These are phyloP conservation scores for Laspeyria flexula DNA, from an alignment of 2,888 invertebrate genomes.

Conservation along the genomic window DNA sequence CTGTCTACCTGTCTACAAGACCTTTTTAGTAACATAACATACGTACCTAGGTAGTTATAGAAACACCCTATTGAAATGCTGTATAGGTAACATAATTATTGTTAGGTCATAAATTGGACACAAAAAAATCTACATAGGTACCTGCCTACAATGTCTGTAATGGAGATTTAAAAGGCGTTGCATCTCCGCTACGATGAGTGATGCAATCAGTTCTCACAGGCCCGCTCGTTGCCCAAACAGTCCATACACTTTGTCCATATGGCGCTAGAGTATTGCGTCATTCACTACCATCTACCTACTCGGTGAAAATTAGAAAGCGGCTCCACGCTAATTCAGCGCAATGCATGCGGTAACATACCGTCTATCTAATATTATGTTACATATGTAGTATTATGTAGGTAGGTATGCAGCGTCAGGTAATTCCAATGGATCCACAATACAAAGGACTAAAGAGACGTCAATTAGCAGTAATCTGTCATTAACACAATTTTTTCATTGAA, in stretches of 20 bases:
- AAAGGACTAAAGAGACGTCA: no score
- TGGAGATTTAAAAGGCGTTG: constrained; percentile 23
- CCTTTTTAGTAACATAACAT: background rate
- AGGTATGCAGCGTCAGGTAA: background rate
- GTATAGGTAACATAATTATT: no score
- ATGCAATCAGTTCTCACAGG: constrained; percentile 59
- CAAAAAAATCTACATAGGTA: background rate
- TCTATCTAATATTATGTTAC: constrained; percentile 38
- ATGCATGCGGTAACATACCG: constrained; percentile 49
- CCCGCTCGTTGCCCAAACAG: constrained; percentile 53
- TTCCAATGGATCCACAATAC: no score
- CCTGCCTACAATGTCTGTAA: constrained; percentile 13
- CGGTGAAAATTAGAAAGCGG: constrained; percentile 76
- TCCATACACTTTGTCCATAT: constrained; percentile 63
- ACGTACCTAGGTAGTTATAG: background rate
- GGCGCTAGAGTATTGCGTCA: constrained; percentile 63
- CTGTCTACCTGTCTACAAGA: background rate
- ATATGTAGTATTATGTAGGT: constrained; percentile 15
- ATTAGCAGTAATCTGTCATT: no score
- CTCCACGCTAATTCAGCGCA: constrained; percentile 53
- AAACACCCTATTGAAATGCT: background rate
- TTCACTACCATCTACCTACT: constrained; percentile 49
- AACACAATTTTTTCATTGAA: no score
- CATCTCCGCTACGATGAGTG: constrained; percentile 39
- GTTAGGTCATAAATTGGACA: no score